Percentiles rank a stretch among this genome's conserved stretches.
phyloP scores from a whole-genome alignment of 2,797 vertebrate genomes.

The Graptemys geographica region DNA sequence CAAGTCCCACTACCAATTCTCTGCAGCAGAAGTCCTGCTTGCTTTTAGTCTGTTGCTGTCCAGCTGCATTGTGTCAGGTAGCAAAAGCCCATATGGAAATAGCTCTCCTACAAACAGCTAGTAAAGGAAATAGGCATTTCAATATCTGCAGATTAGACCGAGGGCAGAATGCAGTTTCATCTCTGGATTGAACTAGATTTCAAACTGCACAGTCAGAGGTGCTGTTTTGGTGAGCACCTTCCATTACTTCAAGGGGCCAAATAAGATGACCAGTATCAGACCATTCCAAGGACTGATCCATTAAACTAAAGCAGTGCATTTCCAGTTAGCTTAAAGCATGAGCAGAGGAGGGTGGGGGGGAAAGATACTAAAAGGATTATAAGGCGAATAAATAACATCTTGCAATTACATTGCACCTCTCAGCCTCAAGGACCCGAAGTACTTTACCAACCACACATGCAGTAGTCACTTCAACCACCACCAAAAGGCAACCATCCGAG shows the following conservation, averaged over 20 bases:
- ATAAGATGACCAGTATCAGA: background rate
- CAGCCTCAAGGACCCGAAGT: background rate
- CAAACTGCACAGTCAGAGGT: background rate
- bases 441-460: background rate
- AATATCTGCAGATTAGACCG: background rate
- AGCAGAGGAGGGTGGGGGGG: background rate
- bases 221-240: background rate
- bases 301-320: background rate
- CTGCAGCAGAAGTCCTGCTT: background rate
- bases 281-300: background rate
- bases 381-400: background rate
- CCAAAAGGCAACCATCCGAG: conserved; percentile 36
- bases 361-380: background rate
- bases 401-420: rapidly evolving
- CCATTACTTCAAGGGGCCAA: background rate
- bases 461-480: background rate
- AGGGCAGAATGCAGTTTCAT: background rate
- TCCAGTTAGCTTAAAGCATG: conserved; percentile 1
- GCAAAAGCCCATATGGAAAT: background rate
- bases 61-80: background rate
- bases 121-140: background rate
- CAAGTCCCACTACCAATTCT: background rate
- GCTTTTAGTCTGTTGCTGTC: background rate
- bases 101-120: background rate
- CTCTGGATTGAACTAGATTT: background rate